Evolutionary conservation across 2,797 vertebrate genomes (phyloP), one percentile per base, ranked within the genome.

Genomic region (Coregonus suidteri): DNA sequence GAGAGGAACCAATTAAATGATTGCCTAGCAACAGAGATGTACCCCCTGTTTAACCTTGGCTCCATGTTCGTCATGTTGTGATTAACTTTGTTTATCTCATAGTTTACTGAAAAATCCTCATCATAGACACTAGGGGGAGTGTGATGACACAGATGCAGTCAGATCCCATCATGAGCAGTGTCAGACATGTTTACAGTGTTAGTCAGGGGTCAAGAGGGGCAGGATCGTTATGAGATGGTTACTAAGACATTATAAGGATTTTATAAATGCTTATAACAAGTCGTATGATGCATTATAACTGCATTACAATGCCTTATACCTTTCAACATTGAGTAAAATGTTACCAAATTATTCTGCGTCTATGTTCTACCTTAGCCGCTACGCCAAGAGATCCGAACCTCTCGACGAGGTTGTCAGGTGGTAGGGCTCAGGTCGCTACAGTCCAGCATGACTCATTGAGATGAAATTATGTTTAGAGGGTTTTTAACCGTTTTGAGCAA

Each of bases 101-200:
- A 25, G 25, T 25, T 25, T 25, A 25, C 25, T 25, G 25, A 25
- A 25, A 25, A 25, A 25, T 25, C 25, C 25, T 25, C 25, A 25
- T 25, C 25, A 25, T 25, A 25, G 2, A 88, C 90, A 79, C 64
- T 47, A 86, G 89, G 77, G 83, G 87, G 89, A 75, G 86, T 72
- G 65, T 78, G 68, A 25, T 81, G 51, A 52, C 81, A 75, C 73
- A 62, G 77, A 77, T 80, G 41, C 30, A 77, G 65, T 41, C 37
- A 1, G 37, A 41, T 7, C 37, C 1, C 37, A 16, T 14, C 1
- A 72, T 66, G 18, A 64, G 9, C 51, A 53, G 1, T 72, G 34
- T 35, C 37, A 41, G 37, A 41, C 37, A 7, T 7, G 37, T 7
- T 41, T 70, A 16, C 56, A 7, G n/a, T 62, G n/a, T 41, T 74